Base-by-base conservation (phyloP, 2,113 vertebrate species). In the Triplophysa siluroides region DNA sequence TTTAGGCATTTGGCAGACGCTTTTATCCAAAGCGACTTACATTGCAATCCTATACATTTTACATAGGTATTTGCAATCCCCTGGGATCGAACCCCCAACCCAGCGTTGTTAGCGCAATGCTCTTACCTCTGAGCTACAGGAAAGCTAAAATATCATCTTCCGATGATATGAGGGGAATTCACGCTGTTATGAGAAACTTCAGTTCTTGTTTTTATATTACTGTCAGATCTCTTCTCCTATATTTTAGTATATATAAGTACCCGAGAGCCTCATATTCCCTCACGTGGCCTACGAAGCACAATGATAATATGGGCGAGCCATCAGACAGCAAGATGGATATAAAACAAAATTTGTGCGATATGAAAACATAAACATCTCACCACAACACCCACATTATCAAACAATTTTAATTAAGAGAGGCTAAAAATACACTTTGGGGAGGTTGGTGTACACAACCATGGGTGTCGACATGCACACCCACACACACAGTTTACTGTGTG, bases 111-210 rank as follows among this genome's bases (percentile, higher is more conserved):
- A n/a, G n/a, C n/a, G n/a, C n/a, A n/a, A n/a, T n/a, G n/a, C n/a
- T n/a, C n/a, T n/a, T n/a, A n/a, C n/a, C n/a, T n/a, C n/a, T n/a
- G n/a, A n/a, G n/a, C n/a, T n/a, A n/a, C n/a, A n/a, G n/a, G n/a
- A n/a, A n/a, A n/a, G n/a, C n/a, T n/a, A n/a, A n/a, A n/a, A n/a
- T n/a, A n/a, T n/a, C n/a, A n/a, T n/a, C n/a, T n/a, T n/a, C n/a
- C 60, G 38, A 60, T 52, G 21, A 67, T 73, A 83, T 81, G 83
- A 87, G 90, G 90, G 83, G 88, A 88, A 85, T 89, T 70, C 29
- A 87, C 83, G 11, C 81, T 89, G 88, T 89, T 88, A 88, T 87
- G 85, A 88, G 88, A 91, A 91, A 88, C 45, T 76, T 81, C 52
- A 83, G 84, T 81, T 88, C 82, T 89, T 85, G 80, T 87, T 90